Evolutionary conservation across 2,888 invertebrate genomes (phyloP), one percentile per base, ranked within the genome.

Genomic region (Villa cingulata): DNA sequence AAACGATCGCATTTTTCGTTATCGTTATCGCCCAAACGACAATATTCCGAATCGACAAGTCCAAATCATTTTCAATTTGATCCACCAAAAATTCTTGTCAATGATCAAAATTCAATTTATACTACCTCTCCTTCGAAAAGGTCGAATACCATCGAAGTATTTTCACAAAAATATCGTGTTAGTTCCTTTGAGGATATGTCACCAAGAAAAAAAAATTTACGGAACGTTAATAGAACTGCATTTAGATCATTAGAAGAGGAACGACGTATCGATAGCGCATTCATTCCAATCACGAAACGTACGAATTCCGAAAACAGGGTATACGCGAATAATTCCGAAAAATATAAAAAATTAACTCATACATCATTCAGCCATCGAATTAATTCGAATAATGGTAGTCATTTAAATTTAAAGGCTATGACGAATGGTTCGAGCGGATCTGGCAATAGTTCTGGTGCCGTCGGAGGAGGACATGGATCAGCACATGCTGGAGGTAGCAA

Each of bases 131-230:
- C 69, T 20, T 69, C 69, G n/a, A 68, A 69, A 50, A 62, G 63
- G 49, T 63, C 64, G 34, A 63, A 62, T 47, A 67, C 68, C 51
- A 67, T 69, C 52, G 69, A 69, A 55, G 69, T 70, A 6, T 70
- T 70, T 56, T 69, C 69, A 9, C 69, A 70, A 49, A 69, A 70
- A 53, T 70, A 70, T 55, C 59, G 69, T 39, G 69, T 70, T 27
- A 67, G 68, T 56, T 68, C 68, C 32, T 69, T 66, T 50, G 69
- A 70, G 56, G 69, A 70, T 50, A 69, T 70, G 68, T 66, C 69
- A 2, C 62, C 65, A 12, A 57, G 54, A 36, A 58, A 58, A 17
- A 60, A 62, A 32, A 62, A 66, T 51, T 55, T 68, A 32, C 64
- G 64, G 53, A 63, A 67, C 48, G 66, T 63, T 18, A 68, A 65